Evolutionary conservation across 92 coral and sea anemone genomes (phyloP).

Genomic region (Zoanthus solanderi): DNA sequence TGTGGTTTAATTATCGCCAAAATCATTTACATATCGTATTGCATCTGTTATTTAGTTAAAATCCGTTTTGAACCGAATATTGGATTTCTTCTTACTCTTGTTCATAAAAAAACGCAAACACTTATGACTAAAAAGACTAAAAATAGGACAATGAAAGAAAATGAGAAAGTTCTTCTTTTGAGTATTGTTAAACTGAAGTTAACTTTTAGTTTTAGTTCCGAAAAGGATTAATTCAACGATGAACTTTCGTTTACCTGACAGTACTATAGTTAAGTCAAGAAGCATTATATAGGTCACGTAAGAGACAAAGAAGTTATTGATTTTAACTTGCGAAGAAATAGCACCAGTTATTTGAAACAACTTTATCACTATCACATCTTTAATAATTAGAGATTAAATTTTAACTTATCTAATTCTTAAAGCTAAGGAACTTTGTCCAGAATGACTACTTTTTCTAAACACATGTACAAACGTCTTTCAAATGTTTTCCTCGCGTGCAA

Average conservation of each 20-base stretch:
- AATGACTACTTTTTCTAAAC: not conserved
- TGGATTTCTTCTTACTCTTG: not conserved
- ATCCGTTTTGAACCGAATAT: slow-evolving; percentile 9
- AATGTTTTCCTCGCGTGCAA: not conserved
- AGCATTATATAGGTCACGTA: too few relatives aligned
- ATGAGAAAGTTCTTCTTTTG: not conserved
- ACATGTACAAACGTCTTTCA: not conserved
- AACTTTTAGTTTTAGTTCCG: too few relatives aligned
- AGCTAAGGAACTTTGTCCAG: not conserved
- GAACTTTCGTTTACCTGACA: too few relatives aligned
- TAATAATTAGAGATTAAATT: not conserved
- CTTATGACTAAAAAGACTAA: not conserved
- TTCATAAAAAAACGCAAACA: not conserved
- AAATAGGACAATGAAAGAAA: not conserved
- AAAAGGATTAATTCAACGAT: too few relatives aligned
- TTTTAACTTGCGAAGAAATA: not conserved
- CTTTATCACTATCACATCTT: not conserved
- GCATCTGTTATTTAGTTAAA: not conserved
- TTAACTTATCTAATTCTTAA: not conserved
- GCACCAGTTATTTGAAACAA: not conserved
- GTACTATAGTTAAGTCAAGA: too few relatives aligned
- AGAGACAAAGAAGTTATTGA: too few relatives aligned
- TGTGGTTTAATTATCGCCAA: not conserved
- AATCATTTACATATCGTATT: not conserved
- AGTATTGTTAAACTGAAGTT: too few relatives aligned